Percentiles rank a stretch among this genome's conserved stretches.
These are phyloP conservation scores for Drosophila santomea DNA, from an alignment of 1,140 invertebrate genomes.

Conservation along the genomic window DNA sequence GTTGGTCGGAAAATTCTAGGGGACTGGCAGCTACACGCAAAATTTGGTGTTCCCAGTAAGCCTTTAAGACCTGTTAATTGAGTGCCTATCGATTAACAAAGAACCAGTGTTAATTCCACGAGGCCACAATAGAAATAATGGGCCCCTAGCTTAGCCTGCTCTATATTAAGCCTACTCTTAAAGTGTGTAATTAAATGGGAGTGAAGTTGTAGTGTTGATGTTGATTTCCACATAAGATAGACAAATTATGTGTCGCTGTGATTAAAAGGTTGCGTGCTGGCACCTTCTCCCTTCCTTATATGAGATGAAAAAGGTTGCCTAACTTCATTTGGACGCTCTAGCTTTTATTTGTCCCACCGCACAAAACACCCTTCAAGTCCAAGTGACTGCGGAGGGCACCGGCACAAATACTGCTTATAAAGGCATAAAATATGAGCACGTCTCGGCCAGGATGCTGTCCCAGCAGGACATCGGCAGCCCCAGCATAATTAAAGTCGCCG, in stretches of 20 bases:
- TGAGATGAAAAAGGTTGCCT: slow-evolving; percentile 1
- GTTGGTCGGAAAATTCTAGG: slow-evolving; percentile 4
- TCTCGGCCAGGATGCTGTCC: slow-evolving; percentile 29
- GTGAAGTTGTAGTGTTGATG: too few relatives aligned
- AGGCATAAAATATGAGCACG: slow-evolving; percentile 66
- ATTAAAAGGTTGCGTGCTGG: slow-evolving; percentile 1
- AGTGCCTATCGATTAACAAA: slow-evolving; percentile 71
- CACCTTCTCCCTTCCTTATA: not conserved
- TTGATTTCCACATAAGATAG: too few relatives aligned
- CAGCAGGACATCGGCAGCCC: slow-evolving; percentile 50
- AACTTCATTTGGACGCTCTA: slow-evolving; percentile 10
- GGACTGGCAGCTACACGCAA: slow-evolving; percentile 54
- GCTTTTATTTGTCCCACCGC: slow-evolving; percentile 15
- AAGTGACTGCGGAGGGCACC: not conserved
- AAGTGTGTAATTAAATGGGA: slow-evolving; percentile 29
- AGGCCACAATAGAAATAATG: slow-evolving; percentile 29
- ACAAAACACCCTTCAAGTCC: slow-evolving; percentile 1
- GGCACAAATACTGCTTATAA: slow-evolving; percentile 24
- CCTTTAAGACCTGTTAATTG: slow-evolving; percentile 78
- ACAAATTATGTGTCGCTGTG: slow-evolving; percentile 3
- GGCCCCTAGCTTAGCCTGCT: not conserved
- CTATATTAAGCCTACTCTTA: slow-evolving; percentile 12
- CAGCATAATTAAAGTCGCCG: slow-evolving; percentile 68
- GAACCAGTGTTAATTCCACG: slow-evolving; percentile 48
- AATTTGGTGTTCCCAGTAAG: slow-evolving; percentile 43